Percentiles rank a stretch among this genome's conserved stretches.
Evolutionary conservation across 2,113 vertebrate species (phyloP).

Genomic region (Rhegmatorhina hoffmannsi): DNA sequence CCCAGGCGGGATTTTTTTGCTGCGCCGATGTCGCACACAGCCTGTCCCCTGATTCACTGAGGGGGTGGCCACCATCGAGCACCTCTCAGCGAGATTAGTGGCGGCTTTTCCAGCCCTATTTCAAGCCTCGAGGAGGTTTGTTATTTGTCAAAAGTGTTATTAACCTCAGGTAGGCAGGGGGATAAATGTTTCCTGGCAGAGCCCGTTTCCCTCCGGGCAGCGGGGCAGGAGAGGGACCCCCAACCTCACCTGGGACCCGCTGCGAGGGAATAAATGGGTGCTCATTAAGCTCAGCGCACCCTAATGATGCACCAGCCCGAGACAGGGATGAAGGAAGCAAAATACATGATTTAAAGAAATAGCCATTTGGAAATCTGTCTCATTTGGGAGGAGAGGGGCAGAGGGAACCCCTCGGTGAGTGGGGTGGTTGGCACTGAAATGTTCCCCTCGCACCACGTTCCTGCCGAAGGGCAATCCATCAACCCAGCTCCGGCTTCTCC

Average conservation of each 20-base stretch:
- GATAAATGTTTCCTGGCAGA: constrained; percentile 33
- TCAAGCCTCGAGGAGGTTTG: neutral
- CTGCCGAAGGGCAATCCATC: constrained; percentile 31
- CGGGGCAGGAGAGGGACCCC: neutral
- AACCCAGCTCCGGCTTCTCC: constrained; percentile 8
- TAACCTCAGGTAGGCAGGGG: constrained; percentile 4
- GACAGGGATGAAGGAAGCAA: fast-evolving
- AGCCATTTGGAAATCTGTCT: neutral
- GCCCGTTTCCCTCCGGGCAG: neutral
- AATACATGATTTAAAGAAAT: constrained; percentile 23
- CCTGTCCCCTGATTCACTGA: neutral
- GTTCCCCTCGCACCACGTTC: neutral
- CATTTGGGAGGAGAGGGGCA: neutral
- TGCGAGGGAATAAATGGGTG: neutral
- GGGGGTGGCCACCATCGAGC: neutral
- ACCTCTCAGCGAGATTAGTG: constrained; percentile 8
- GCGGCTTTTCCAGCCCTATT: constrained; percentile 26
- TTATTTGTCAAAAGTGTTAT: constrained; percentile 22
- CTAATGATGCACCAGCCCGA: neutral
- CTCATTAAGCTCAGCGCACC: neutral
- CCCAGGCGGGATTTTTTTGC: neutral
- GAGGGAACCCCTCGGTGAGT: neutral
- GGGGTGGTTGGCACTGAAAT: neutral
- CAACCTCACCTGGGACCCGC: neutral
- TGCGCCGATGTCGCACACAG: neutral